A percentile compares a stretch with the other conserved stretches of the same genome.
These are phyloP conservation scores for Microcebus tavaratra DNA, from an alignment of 2,113 vertebrate species.

Conservation along the genomic window DNA sequence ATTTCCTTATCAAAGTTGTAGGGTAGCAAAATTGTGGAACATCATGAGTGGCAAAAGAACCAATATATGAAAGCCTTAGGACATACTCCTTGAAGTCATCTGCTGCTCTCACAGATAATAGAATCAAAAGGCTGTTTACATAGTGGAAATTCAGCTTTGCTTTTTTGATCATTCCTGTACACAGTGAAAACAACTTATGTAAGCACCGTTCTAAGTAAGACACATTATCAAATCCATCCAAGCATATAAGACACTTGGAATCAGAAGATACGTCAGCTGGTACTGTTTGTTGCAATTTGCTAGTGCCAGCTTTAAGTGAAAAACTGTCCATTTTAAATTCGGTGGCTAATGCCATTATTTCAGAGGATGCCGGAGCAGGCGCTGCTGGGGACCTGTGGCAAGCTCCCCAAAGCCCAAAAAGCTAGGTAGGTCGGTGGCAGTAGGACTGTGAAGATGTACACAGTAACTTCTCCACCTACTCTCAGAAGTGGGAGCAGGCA, in stretches of 20 bases:
- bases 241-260: conserved; percentile 97
- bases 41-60: conserved; percentile 88
- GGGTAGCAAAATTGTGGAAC: conserved; percentile 92
- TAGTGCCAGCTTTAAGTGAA: conserved; percentile 82
- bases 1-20: conserved; percentile 90
- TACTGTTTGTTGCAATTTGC: conserved; percentile 82
- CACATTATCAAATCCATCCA: conserved; percentile 95
- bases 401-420: conserved; percentile 56
- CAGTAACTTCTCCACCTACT: conserved; percentile 72
- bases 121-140: conserved; percentile 97
- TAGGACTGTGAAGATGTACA: conserved; percentile 72
- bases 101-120: conserved; percentile 94
- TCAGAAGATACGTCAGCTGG: conserved; percentile 92
- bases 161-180: conserved; percentile 98
- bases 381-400: neutral
- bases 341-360: conserved; percentile 85
- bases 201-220: conserved; percentile 93
- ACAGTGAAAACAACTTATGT: conserved; percentile 96
- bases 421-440: conserved; percentile 70
- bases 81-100: conserved; percentile 94
- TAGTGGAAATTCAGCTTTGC: conserved; percentile 97
- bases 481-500: neutral
- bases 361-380: neutral
- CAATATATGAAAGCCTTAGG: conserved; percentile 85
- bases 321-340: conserved; percentile 86